These are phyloP conservation scores for Sebastes baramenuke DNA, from an alignment of 2,797 vertebrate species.

Conservation along the genomic window DNA sequence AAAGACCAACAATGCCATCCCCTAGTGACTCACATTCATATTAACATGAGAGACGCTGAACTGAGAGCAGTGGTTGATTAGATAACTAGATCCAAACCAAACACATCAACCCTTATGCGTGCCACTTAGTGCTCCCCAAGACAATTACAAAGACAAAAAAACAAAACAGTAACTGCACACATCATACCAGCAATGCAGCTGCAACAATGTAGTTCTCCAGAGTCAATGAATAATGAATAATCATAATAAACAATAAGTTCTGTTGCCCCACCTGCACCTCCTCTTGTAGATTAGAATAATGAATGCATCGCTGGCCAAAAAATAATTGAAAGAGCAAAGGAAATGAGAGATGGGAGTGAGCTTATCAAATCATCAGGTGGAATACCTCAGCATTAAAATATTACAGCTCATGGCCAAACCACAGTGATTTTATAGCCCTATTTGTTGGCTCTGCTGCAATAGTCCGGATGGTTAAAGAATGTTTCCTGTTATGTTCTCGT, in stretches of 20 bases:
- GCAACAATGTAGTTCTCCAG: neutral
- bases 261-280: neutral
- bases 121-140: neutral
- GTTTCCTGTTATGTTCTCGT: constrained; percentile 22
- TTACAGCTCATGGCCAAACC: constrained; percentile 12
- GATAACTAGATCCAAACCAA: neutral
- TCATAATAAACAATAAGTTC: neutral
- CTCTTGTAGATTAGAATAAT: neutral
- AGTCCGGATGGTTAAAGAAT: neutral
- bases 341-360: neutral
- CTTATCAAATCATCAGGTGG: constrained; percentile 19
- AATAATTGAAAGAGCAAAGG: neutral
- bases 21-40: neutral
- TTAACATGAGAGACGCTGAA: neutral
- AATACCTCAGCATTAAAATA: constrained; percentile 11
- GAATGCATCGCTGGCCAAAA: neutral
- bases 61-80: neutral
- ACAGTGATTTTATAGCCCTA: constrained; percentile 3
- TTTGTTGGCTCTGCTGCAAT: neutral
- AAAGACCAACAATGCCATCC: neutral
- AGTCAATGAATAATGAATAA: neutral
- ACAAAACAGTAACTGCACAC: neutral
- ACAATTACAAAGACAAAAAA: neutral
- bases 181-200: neutral
- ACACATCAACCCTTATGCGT: neutral